Evolutionary conservation across 2,888 invertebrate genomes (phyloP).

Genomic region (Agelastica alni): DNA sequence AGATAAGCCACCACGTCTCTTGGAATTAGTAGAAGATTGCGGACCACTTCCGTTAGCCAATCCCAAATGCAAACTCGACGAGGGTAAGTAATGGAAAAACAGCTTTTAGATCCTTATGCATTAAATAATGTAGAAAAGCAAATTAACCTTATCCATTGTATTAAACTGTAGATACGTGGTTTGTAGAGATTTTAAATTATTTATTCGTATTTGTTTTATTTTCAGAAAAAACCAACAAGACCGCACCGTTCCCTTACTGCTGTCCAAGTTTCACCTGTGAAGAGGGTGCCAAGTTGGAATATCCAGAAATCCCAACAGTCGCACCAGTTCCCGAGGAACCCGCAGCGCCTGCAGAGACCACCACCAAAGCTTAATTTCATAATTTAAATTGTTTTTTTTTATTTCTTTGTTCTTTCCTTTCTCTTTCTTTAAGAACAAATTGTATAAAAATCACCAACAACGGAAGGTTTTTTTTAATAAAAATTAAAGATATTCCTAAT

Average conservation of each 20-base stretch:
- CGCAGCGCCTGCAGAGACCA: conserved; percentile 26
- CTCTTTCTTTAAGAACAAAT: no score
- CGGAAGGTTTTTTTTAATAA: no score
- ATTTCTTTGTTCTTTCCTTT: neutral
- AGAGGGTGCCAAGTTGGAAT: conserved; percentile 81
- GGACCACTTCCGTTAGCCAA: conserved; percentile 86
- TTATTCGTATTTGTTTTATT: conserved; percentile 34
- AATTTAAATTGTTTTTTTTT: neutral
- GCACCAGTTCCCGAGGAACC: conserved; percentile 53
- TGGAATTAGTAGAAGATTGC: conserved; percentile 87
- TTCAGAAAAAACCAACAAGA: conserved; percentile 85
- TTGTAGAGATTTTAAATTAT: no score
- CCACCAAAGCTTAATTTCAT: conserved; percentile 38
- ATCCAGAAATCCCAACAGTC: conserved; percentile 74
- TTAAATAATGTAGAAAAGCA: no score
- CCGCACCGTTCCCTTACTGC: conserved; percentile 83
- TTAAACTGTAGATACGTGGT: no score
- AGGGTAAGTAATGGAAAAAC: conserved; percentile 52
- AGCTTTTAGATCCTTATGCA: no score
- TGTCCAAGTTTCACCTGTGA: conserved; percentile 87
- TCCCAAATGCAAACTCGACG: conserved; percentile 84
- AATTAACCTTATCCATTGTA: no score
- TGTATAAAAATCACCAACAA: no score
- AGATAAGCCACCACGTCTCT: conserved; percentile 73
- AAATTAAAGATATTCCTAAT: no score